A percentile compares a stretch with the other conserved stretches of the same genome.
Evolutionary conservation across 1,140 invertebrate genomes (phyloP).

Genomic region (Helicoverpa zea): DNA sequence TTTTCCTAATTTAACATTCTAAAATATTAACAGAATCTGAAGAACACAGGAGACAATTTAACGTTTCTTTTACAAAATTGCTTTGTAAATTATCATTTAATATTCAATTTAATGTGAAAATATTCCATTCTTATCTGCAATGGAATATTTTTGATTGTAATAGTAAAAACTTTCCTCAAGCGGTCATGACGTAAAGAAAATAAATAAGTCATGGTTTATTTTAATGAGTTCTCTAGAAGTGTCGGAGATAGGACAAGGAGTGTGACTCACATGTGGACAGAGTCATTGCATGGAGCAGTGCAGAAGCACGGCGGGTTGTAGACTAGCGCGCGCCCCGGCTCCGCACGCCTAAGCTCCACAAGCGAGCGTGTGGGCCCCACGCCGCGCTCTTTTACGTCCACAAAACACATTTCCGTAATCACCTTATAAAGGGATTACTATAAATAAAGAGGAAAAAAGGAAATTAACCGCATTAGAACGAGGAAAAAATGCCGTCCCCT

Average conservation of each 20-base stretch:
- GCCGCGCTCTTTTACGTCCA: slow-evolving; percentile 81
- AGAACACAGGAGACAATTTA: slow-evolving; percentile 1
- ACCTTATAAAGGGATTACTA: slow-evolving; percentile 86
- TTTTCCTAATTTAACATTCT: slow-evolving; percentile 17
- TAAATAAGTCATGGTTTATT: slow-evolving; percentile 22
- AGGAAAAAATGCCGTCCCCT: slow-evolving; percentile 82
- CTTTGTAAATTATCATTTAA: neutral
- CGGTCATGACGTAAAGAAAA: neutral
- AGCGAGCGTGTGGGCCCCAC: slow-evolving; percentile 64
- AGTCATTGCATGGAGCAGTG: slow-evolving; percentile 2
- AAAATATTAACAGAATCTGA: slow-evolving; percentile 12
- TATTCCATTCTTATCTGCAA: slow-evolving; percentile 27
- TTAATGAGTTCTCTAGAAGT: neutral
- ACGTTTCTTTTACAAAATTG: neutral
- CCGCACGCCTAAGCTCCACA: slow-evolving; percentile 57
- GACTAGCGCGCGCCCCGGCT: neutral
- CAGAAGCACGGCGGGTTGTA: neutral
- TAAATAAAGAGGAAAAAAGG: slow-evolving; percentile 86
- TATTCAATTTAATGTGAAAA: slow-evolving; percentile 17
- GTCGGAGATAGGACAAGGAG: neutral
- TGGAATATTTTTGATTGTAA: slow-evolving; percentile 21
- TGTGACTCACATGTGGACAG: neutral
- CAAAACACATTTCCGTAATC: slow-evolving; percentile 85
- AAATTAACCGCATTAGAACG: slow-evolving; percentile 85
- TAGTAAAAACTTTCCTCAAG: neutral